phyloP scores from a whole-genome alignment of 2,797 vertebrate genomes.

The Sardinella longiceps region DNA sequence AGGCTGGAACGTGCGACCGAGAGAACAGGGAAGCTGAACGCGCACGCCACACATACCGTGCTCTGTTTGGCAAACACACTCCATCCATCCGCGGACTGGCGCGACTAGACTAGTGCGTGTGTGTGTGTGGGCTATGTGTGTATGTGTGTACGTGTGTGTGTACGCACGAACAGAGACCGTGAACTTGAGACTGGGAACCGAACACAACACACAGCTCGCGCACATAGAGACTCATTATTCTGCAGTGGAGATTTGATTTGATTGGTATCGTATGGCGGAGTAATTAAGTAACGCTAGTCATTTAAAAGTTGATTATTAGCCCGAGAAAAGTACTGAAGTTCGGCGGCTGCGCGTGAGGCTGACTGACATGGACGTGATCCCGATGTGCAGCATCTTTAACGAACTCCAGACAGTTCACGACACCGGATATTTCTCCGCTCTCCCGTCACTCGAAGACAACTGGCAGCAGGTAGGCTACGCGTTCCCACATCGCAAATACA shows the following conservation, averaged over 20 bases:
- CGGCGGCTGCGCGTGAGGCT: constrained; percentile 11
- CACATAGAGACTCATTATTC: not conserved
- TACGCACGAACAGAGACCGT: not conserved
- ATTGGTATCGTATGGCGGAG: not conserved
- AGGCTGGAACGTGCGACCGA: not conserved
- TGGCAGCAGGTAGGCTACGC: constrained; percentile 94
- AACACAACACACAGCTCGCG: not conserved
- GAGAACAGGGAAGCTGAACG: not conserved
- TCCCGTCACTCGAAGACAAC: constrained; percentile 96
- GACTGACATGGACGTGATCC: constrained; percentile 91
- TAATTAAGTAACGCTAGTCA: not conserved
- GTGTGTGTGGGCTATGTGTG: too few species aligned
- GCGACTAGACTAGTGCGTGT: not conserved
- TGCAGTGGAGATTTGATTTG: not conserved
- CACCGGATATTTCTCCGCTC: constrained; percentile 95
- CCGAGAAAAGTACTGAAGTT: not conserved
- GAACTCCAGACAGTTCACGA: constrained; percentile 98
- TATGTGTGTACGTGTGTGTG: too few species aligned
- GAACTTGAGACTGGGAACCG: not conserved
- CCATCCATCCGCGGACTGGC: not conserved
- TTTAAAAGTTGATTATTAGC: not conserved
- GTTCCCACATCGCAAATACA: not conserved
- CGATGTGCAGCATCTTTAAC: constrained; percentile 99
- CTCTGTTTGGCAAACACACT: too few species aligned
- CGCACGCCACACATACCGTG: not conserved